Conservation (phyloP, 2,888 invertebrate genomes). For the Colostygia pectinataria region DNA sequence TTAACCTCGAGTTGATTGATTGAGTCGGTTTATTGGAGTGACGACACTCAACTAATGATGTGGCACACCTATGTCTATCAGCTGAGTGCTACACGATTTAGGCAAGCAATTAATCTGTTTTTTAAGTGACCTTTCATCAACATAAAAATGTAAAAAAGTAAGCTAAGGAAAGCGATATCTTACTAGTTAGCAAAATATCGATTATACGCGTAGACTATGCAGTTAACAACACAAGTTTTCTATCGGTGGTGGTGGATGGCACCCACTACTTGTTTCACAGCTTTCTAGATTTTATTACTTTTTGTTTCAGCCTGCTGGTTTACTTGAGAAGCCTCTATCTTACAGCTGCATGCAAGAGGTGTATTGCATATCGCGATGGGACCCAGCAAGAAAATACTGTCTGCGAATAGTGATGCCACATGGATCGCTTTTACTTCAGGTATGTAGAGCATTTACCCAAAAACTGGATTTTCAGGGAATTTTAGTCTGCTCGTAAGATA, state of each 20-base stretch:
- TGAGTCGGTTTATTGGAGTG: constrained; percentile 24
- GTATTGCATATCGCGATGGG: constrained; percentile 90
- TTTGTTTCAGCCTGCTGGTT: constrained; percentile 83
- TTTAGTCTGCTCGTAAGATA: no score
- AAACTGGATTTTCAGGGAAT: no score
- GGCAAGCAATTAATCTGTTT: constrained; percentile 30
- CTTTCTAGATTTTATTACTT: constrained; percentile 6
- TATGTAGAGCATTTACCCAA: constrained; percentile 42
- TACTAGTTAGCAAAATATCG: no score
- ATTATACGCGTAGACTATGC: no score
- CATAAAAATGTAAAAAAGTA: no score
- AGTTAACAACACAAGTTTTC: no score
- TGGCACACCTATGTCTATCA: constrained; percentile 33
- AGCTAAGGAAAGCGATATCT: no score
- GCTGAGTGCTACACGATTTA: constrained; percentile 30
- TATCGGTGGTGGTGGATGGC: no score
- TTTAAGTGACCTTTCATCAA: constrained; percentile 17
- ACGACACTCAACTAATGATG: constrained; percentile 31
- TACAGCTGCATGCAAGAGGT: constrained; percentile 90
- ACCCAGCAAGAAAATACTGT: constrained; percentile 90
- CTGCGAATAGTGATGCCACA: constrained; percentile 89
- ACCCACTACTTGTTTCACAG: no score
- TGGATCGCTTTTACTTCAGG: constrained; percentile 89
- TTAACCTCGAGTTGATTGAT: constrained; percentile 20
- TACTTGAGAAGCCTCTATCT: constrained; percentile 86